Conservation (phyloP, 30 jellyfish, hydroid and myxozoan species). For the Turritopsis dohrnii region DNA sequence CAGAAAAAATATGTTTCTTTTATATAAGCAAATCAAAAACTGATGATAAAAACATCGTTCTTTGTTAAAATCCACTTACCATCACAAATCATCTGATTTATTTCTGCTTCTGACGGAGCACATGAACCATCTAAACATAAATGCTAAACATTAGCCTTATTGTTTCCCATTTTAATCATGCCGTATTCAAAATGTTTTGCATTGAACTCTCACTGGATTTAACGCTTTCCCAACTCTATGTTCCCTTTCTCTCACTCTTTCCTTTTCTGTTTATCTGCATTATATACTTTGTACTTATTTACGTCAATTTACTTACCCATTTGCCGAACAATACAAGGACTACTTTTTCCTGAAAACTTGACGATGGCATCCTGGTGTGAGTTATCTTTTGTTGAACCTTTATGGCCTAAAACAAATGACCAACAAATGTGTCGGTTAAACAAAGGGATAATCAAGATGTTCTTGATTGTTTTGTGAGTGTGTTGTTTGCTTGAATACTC, state of each 20-base stretch:
- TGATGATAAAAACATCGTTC: too few species aligned
- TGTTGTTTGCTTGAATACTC: too few species aligned
- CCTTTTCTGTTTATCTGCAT: too few species aligned
- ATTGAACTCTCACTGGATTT: not conserved
- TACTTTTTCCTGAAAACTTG: conserved; percentile 21
- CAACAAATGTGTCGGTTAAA: too few species aligned
- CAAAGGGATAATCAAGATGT: too few species aligned
- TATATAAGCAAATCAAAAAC: not conserved
- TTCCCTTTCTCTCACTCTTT: too few species aligned
- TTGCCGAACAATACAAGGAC: conserved; percentile 12
- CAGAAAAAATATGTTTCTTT: not conserved
- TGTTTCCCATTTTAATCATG: not conserved
- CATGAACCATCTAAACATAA: not conserved
- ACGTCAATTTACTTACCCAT: conserved; percentile 18
- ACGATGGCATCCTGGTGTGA: conserved; percentile 34
- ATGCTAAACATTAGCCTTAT: not conserved
- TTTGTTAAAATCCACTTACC: conserved; percentile 7
- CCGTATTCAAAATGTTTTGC: not conserved
- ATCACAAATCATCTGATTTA: conserved; percentile 39
- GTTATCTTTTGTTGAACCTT: conserved; percentile 4
- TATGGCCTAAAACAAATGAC: conserved; percentile 22
- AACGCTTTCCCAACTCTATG: too few species aligned
- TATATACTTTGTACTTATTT: too few species aligned
- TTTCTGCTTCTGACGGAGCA: conserved; percentile 41
- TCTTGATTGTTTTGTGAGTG: too few species aligned